Conservation (phyloP, 2,888 invertebrate genomes). For the Dryomyza anilis region DNA sequence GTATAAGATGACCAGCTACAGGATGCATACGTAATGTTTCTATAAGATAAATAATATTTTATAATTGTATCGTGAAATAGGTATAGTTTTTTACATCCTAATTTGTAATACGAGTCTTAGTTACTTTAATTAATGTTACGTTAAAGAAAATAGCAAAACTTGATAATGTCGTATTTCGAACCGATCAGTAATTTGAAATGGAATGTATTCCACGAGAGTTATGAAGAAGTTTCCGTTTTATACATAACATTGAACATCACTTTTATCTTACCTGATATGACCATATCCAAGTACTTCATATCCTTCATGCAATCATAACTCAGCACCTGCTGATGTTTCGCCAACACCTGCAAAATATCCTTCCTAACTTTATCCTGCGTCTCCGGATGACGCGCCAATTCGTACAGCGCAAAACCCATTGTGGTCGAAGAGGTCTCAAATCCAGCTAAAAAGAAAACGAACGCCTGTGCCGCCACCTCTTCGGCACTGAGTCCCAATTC, state of each 20-base stretch:
- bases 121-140: too few relatives aligned
- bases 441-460: slow-evolving; percentile 60
- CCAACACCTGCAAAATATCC: slow-evolving; percentile 57
- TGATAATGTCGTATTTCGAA: too few relatives aligned
- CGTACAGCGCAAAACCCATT: slow-evolving; percentile 61
- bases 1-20: slow-evolving; percentile 53
- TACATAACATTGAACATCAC: neutral
- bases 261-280: slow-evolving; percentile 57
- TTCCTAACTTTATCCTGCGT: slow-evolving; percentile 37
- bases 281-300: slow-evolving; percentile 62
- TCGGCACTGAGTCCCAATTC: slow-evolving; percentile 32
- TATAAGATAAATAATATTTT: slow-evolving; percentile 36
- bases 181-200: too few relatives aligned
- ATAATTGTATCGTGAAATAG: too few relatives aligned
- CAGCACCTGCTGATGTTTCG: slow-evolving; percentile 53
- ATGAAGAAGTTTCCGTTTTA: neutral
- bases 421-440: slow-evolving; percentile 70
- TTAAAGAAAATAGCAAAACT: too few relatives aligned
- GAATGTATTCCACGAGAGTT: too few relatives aligned
- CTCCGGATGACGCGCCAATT: slow-evolving; percentile 39
- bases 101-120: too few relatives aligned
- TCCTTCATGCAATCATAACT: slow-evolving; percentile 62
- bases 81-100: too few relatives aligned
- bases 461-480: slow-evolving; percentile 45
- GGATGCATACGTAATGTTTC: slow-evolving; percentile 63